These are phyloP conservation scores for Priapulus caudatus DNA, from an alignment of 2,888 invertebrate genomes.

Conservation along the genomic window DNA sequence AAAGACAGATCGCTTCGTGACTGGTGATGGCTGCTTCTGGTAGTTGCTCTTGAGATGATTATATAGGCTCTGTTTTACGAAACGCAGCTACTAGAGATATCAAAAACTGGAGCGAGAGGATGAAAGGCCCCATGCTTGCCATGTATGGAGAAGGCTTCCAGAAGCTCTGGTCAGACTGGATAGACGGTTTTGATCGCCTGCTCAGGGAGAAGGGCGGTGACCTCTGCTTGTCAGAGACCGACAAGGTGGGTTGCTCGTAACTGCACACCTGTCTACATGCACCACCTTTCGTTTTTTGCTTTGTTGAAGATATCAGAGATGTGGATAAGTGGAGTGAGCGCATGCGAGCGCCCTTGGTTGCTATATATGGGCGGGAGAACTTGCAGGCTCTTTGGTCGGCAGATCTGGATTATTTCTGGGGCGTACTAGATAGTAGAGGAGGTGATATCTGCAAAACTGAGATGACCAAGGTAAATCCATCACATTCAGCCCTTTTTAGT, in stretches of 20 bases:
- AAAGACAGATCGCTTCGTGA: no score
- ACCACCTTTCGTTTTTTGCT: no score
- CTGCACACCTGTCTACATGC: no score
- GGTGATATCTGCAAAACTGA: conserved; percentile 60
- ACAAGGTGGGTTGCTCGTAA: no score
- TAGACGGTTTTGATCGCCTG: no score
- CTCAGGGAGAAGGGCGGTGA: no score
- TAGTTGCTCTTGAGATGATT: no score
- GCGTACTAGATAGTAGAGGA: conserved; percentile 44
- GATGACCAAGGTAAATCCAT: conserved; percentile 44
- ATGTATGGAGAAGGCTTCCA: conserved; percentile 61
- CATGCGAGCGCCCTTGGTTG: conserved; percentile 58
- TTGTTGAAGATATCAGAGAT: conserved; percentile 47
- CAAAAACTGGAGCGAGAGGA: conserved; percentile 62
- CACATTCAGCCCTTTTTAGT: no score
- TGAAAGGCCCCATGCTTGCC: conserved; percentile 57
- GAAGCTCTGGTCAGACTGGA: conserved; percentile 46
- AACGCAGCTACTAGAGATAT: conserved; percentile 52
- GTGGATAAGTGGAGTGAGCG: conserved; percentile 63
- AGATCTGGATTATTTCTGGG: conserved; percentile 16
- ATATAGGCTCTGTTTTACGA: no score
- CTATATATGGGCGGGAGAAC: conserved; percentile 58
- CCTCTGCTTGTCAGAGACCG: no score
- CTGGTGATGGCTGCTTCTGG: no score
- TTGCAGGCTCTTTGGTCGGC: conserved; percentile 52